Evolutionary conservation across 2,888 invertebrate genomes (phyloP), one percentile per base, ranked within the genome.

Genomic region (Galeopsomyia nigrocyanea): DNA sequence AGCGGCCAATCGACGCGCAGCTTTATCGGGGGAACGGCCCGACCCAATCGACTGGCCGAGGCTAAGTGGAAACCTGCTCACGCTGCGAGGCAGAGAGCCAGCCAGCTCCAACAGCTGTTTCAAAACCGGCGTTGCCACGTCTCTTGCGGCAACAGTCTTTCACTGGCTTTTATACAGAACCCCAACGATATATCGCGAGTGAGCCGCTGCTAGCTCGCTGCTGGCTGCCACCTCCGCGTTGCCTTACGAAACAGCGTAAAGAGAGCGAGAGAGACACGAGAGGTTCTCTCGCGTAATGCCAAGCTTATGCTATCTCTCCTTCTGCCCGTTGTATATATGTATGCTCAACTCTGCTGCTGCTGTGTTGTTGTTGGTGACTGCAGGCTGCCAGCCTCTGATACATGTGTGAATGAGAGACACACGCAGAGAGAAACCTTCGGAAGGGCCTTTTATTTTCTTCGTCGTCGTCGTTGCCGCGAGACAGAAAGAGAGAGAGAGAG

Each of bases 41-140:
- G 47, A 67, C n/a, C 69, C 67, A 68, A 63, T 68, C 19, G 26
- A 39, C 14, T 39, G 14, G 14, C 49, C 68, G 64, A 74, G 56
- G 70, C 60, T 64, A 71, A 66, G 57, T 62, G 63, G 65, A 75
- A 75, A 71, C 74, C 71, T 71, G 71, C 71, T 64, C 56, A 21
- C 16, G 2, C 21, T n/a, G 46, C 67, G n/a, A n/a, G n/a, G n/a
- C n/a, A n/a, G n/a, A 19, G 60, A 50, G 26, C 26, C 50, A 17
- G 62, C 49, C 56, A 46, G 22, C 17, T 68, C 47, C 70, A 75
- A 75, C 75, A 75, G 75, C 75, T 75, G 75, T 75, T 75, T 75
- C 67, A 64, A 70, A 73, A 75, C 19, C 75, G 60, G 66, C 69
- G 75, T 75, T 75, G 75, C 75, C 75, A 73, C 69, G 70, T 75